Evolutionary conservation across 2,797 vertebrate species (phyloP).

Genomic region (Coregonus suidteri): DNA sequence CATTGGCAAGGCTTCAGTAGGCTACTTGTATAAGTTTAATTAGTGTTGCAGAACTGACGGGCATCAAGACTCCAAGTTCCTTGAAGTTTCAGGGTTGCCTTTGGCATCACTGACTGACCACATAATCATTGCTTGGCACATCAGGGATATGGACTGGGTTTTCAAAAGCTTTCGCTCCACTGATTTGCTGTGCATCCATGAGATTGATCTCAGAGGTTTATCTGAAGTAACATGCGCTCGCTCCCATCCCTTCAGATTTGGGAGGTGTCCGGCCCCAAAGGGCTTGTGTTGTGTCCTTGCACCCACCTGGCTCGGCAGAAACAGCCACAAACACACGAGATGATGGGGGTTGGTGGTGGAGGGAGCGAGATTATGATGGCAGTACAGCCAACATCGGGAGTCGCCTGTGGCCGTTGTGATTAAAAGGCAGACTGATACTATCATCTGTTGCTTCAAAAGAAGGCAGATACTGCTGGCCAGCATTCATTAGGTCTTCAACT

Average conservation of each 20-base stretch:
- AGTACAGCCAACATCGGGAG: constrained; percentile 67
- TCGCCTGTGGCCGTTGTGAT: constrained; percentile 75
- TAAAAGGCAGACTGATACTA: constrained; percentile 71
- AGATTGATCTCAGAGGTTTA: constrained; percentile 87
- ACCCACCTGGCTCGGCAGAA: constrained; percentile 59
- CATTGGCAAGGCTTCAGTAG: constrained; percentile 63
- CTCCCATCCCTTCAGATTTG: constrained; percentile 74
- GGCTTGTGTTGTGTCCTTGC: constrained; percentile 74
- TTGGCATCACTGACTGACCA: constrained; percentile 82
- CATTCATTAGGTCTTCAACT: constrained; percentile 73
- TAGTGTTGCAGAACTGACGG: constrained; percentile 78
- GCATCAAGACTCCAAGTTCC: constrained; percentile 70
- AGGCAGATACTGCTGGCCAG: constrained; percentile 62
- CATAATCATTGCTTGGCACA: constrained; percentile 81
- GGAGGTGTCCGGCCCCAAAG: constrained; percentile 73
- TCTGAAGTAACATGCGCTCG: constrained; percentile 80
- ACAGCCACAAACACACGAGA: constrained; percentile 64
- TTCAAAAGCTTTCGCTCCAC: constrained; percentile 82
- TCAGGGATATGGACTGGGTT: constrained; percentile 81
- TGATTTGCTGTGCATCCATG: constrained; percentile 82
- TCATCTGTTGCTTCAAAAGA: constrained; percentile 68
- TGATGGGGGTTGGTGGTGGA: constrained; percentile 40
- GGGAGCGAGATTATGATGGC: constrained; percentile 68
- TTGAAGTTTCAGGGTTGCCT: constrained; percentile 81
- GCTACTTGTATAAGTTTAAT: constrained; percentile 78